Evolutionary conservation across 2,797 vertebrate species (phyloP), one percentile per base, ranked within the genome.

Genomic region (Meriones psammophilus): DNA sequence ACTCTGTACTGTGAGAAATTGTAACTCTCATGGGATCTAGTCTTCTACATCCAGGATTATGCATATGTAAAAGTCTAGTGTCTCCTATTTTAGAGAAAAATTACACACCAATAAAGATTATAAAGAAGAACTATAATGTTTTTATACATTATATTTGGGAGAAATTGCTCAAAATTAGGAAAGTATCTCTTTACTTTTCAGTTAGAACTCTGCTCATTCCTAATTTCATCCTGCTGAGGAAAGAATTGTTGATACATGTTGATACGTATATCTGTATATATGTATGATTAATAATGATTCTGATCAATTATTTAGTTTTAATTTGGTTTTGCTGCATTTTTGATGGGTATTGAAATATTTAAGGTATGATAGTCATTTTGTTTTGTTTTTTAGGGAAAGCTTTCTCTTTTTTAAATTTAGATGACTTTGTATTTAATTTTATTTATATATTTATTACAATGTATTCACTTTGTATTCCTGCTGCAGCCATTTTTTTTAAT

Each of bases 131-230:
- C n/a, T 66, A 5, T 79, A 77, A 12, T 24, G 73, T 58, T 92
- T 88, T 64, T 88, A 22, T 94, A 76, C 17, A 62, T 71, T 85
- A n/a, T 54, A 54, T 87, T 94, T 92, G n/a, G 1, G 42, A 71
- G 94, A 91, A 92, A 69, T 73, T n/a, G 9, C 86, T 81, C 68
- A 60, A 92, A 94, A 26, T 88, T 74, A 88, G 54, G 89, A 93
- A 54, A 88, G 5, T 17, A 92, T 81, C 33, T 89, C 58, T 89
- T 91, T 86, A 39, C 33, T 77, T 97, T 93, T 93, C 89, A 87
- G 17, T 85, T 88, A 94, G 46, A 81, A 92, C 84, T 94, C 26
- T 81, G 30, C 36, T 91, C 71, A 58, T 88, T 15, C 30, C 73
- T 93, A 83, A 80, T 78, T 50, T 78, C 22, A 39, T 66, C 20